Evolutionary conservation across 2,888 invertebrate species (phyloP).

Genomic region (Drosophila peninsularis): DNA sequence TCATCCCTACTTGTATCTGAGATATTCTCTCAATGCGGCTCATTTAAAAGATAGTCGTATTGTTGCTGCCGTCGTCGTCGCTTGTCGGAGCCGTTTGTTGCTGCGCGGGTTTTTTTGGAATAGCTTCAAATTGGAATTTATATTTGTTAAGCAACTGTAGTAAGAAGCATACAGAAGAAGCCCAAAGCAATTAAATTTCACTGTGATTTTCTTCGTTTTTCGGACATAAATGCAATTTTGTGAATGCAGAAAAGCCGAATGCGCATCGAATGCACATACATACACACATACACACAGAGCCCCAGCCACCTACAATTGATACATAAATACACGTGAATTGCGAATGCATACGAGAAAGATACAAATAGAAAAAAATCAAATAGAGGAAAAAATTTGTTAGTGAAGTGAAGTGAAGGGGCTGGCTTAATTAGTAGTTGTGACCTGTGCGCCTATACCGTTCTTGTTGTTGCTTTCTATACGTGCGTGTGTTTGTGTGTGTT

Average conservation of each 20-base stretch:
- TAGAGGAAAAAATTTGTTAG: slow-evolving; percentile 67
- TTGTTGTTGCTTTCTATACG: slow-evolving; percentile 53
- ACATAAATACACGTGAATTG: slow-evolving; percentile 68
- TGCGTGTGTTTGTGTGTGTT: slow-evolving; percentile 44
- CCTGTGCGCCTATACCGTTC: slow-evolving; percentile 63
- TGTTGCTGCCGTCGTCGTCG: slow-evolving; percentile 71
- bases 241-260: slow-evolving; percentile 49
- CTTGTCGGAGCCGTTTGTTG: slow-evolving; percentile 59
- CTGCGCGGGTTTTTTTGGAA: slow-evolving; percentile 67
- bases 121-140: slow-evolving; percentile 59
- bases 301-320: slow-evolving; percentile 50
- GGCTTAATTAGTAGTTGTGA: slow-evolving; percentile 73
- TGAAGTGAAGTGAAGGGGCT: slow-evolving; percentile 65
- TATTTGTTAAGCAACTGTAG: slow-evolving; percentile 43
- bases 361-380: slow-evolving; percentile 73
- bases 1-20: slow-evolving; percentile 56
- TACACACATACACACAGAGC: slow-evolving; percentile 24
- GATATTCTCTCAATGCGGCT: slow-evolving; percentile 55
- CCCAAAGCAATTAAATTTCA: slow-evolving; percentile 35
- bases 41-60: slow-evolving; percentile 63
- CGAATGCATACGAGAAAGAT: slow-evolving; percentile 74
- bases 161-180: slow-evolving; percentile 37
- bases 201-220: slow-evolving; percentile 61
- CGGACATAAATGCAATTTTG: slow-evolving; percentile 40
- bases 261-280: slow-evolving; percentile 36